Conservation (phyloP, 2,888 invertebrate genomes). For the Eubasilissa splendida region DNA sequence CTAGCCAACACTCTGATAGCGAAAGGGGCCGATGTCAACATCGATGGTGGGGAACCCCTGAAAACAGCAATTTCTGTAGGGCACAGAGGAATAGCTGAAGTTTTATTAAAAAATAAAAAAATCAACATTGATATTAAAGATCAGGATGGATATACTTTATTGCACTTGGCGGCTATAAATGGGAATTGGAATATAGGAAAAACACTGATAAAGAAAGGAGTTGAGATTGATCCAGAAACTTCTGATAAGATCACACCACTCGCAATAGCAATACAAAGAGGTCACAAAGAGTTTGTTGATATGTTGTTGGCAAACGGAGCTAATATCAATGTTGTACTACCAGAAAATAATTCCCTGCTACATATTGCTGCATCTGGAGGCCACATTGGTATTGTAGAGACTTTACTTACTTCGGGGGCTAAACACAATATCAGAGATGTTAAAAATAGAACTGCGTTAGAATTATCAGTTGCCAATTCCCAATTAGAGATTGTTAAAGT, state of each 20-base stretch:
- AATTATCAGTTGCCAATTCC: not conserved
- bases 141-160: not conserved
- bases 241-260: not conserved
- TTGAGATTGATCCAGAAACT: not conserved
- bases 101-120: not conserved
- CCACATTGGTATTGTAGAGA: not conserved
- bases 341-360: not conserved
- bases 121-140: not conserved
- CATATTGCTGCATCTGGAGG: not conserved
- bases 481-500: not conserved
- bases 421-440: not conserved
- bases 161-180: not conserved
- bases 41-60: not conserved
- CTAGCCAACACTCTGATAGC: not conserved
- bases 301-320: conserved; percentile 3
- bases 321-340: not conserved
- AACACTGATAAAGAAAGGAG: not conserved
- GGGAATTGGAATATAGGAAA: conserved; percentile 6
- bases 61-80: not conserved
- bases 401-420: conserved; percentile 13
- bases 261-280: not conserved
- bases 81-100: not conserved
- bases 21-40: conserved; percentile 4
- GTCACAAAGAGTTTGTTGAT: conserved; percentile 22
- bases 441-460: conserved; percentile 1